These are phyloP conservation scores for Danio tinwini DNA, from an alignment of 2,797 vertebrate genomes.

Conservation along the genomic window DNA sequence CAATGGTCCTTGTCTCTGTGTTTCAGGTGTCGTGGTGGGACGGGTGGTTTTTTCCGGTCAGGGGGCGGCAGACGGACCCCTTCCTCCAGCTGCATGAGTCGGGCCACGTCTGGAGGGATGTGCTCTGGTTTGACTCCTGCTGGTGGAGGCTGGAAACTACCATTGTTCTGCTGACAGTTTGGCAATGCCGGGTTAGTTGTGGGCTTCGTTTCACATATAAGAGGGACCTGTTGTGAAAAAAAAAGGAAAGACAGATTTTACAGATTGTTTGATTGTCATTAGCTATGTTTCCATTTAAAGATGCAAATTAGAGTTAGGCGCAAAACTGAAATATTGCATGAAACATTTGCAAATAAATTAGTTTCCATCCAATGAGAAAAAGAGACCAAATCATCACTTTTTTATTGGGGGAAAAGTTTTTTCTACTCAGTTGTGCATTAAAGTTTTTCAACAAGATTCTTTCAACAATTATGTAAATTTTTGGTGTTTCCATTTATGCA, in stretches of 20 bases:
- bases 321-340: too few species aligned
- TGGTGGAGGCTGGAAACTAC: constrained; percentile 81
- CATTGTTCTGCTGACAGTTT: constrained; percentile 91
- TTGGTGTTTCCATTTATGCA: too few species aligned
- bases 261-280: too few species aligned
- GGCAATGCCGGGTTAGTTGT: constrained; percentile 81
- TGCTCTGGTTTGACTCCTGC: constrained; percentile 68
- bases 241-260: background rate
- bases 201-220: constrained; percentile 86
- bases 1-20: constrained; percentile 85
- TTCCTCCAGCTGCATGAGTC: constrained; percentile 89
- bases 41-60: constrained; percentile 73
- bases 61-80: constrained; percentile 73
- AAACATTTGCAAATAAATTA: too few species aligned
- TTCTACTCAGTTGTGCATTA: too few species aligned
- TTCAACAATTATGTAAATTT: too few species aligned
- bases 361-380: too few species aligned
- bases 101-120: constrained; percentile 80
- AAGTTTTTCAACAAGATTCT: too few species aligned
- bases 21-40: constrained; percentile 78
- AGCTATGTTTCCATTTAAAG: too few species aligned
- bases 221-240: constrained; percentile 77
- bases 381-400: too few species aligned
- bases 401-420: too few species aligned
- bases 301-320: too few species aligned